Evolutionary conservation across 2,797 vertebrate genomes (phyloP).

Genomic region (Dermochelys coriacea): DNA sequence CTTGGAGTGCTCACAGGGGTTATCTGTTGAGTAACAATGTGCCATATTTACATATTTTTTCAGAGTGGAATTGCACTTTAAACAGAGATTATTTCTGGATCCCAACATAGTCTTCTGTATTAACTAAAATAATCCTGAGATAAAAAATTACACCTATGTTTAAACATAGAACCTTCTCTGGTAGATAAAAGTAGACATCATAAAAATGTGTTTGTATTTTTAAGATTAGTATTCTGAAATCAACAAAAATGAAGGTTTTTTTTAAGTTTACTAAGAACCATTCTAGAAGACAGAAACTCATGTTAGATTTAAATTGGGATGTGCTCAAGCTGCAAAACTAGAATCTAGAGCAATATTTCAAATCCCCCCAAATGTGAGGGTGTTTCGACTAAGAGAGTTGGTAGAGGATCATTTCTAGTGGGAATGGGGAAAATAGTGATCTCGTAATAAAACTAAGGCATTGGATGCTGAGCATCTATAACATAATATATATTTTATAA

Average conservation of each 20-base stretch:
- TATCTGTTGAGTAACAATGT: not conserved
- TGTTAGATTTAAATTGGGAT: slow-evolving; percentile 50
- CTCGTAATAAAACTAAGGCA: not conserved
- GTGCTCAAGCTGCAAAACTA: slow-evolving; percentile 44
- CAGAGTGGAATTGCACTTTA: not conserved
- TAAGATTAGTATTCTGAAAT: not conserved
- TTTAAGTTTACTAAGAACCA: slow-evolving; percentile 33
- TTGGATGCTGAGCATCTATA: not conserved
- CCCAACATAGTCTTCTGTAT: not conserved
- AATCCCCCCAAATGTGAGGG: slow-evolving; percentile 54
- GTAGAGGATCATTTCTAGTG: not conserved
- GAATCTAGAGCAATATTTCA: slow-evolving; percentile 59
- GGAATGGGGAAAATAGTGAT: not conserved
- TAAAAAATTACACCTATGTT: not conserved
- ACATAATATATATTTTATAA: not conserved
- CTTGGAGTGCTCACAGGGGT: not conserved
- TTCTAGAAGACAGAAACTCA: slow-evolving; percentile 43
- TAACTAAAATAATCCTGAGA: not conserved
- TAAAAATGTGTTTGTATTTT: slow-evolving; percentile 20
- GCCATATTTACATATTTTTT: not conserved
- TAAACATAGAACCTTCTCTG: not conserved
- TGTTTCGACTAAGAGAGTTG: slow-evolving; percentile 32
- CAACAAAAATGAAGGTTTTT: slow-evolving; percentile 35
- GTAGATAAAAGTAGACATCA: not conserved
- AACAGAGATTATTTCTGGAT: not conserved